Conservation (phyloP, 2,888 invertebrate genomes). For the Athalia rosae region DNA sequence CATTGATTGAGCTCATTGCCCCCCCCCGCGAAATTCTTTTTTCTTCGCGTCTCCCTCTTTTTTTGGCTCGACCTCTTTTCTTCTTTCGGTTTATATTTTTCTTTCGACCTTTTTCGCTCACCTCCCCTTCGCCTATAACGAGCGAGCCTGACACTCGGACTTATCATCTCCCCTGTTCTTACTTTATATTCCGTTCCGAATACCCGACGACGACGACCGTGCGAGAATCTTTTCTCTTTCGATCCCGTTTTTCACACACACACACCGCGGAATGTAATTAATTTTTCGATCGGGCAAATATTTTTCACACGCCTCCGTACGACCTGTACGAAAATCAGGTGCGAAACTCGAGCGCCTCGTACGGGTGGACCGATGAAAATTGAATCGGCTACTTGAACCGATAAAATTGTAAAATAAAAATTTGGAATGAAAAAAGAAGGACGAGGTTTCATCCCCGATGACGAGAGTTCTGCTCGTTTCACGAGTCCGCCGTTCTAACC, state of each 20-base stretch:
- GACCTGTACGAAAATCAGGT: no score
- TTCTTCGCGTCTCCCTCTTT: not conserved
- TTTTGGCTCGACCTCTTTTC: not conserved
- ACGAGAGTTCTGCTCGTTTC: no score
- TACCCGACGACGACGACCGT: slow-evolving; percentile 27
- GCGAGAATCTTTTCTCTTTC: slow-evolving; percentile 17
- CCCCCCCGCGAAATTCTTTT: not conserved
- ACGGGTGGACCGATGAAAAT: no score
- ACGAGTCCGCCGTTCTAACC: no score
- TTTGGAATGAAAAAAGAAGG: no score
- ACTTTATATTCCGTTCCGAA: not conserved
- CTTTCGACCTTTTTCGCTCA: slow-evolving; percentile 45
- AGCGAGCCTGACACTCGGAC: slow-evolving; percentile 30
- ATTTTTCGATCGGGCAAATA: no score
- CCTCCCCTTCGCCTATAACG: slow-evolving; percentile 37
- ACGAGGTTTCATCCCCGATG: no score
- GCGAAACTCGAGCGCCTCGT: no score
- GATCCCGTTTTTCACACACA: slow-evolving; percentile 1
- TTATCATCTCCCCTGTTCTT: slow-evolving; percentile 19
- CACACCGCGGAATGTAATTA: no score
- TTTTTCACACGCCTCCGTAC: no score
- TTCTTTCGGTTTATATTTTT: slow-evolving; percentile 42
- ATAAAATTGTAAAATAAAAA: no score
- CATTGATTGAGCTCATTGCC: slow-evolving; percentile 47
- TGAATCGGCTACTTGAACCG: no score